A percentile compares a stretch with the other conserved stretches of the same genome.
phyloP scores from a whole-genome alignment of 2,797 vertebrate species.

The Galago senegalensis region DNA sequence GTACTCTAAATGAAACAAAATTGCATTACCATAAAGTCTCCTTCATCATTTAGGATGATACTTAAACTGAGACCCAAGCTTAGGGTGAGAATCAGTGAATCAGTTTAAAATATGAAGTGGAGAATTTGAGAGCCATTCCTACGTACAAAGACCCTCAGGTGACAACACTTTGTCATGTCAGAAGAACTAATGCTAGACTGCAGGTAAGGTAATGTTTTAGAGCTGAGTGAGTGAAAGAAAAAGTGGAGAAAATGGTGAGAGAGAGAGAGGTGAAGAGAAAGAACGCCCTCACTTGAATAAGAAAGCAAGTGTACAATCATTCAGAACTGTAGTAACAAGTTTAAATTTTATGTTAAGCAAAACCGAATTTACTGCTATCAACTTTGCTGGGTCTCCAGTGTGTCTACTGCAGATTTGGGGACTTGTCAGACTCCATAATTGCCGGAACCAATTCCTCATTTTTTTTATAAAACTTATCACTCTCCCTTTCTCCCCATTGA shows the following conservation, averaged over 20 bases:
- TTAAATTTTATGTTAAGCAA: background rate
- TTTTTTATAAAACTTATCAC: background rate
- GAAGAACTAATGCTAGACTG: background rate
- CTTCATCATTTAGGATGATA: background rate
- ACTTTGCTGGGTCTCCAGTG: background rate
- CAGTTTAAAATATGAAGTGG: background rate
- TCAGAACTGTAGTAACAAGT: background rate
- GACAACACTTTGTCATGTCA: background rate
- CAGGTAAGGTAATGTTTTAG: background rate
- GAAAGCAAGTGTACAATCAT: background rate
- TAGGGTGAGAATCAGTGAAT: background rate
- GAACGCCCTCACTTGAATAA: background rate
- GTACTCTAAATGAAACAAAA: background rate
- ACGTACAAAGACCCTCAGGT: background rate
- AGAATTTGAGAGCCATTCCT: background rate
- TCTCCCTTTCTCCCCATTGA: background rate
- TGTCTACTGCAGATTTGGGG: background rate
- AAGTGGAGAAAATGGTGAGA: background rate
- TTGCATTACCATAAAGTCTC: background rate
- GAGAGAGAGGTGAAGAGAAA: background rate
- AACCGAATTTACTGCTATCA: background rate
- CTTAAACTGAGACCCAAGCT: background rate
- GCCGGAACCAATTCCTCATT: background rate
- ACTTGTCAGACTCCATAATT: background rate
- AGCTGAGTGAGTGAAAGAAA: background rate